Evolutionary conservation across 2,113 vertebrate species (phyloP), one percentile per base, ranked within the genome.

Genomic region (Rana temporaria): DNA sequence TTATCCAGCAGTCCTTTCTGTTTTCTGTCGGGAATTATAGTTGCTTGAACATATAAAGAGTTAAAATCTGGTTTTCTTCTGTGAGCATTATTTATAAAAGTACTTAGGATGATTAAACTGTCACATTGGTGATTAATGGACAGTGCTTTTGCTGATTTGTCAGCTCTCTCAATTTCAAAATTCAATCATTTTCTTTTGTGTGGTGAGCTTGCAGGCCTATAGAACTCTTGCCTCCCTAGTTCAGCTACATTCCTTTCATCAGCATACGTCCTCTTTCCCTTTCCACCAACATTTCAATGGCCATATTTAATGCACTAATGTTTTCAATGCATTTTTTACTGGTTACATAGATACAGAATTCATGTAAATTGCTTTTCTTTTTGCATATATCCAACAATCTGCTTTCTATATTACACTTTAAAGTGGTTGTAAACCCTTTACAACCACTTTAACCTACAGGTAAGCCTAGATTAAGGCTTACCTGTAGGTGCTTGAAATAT

Each of bases 81-180:
- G 32, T 79, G n/a, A 88, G 85, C 64, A 86, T 84, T 86, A 85
- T 85, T 70, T 57, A 85, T 84, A 81, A 84, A 77, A 86, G 87
- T 87, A 86, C 71, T 86, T 88, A 79, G 0, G 0, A 91, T 91
- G 90, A 94, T 93, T 93, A 92, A 93, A 92, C 89, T 92, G 91
- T 90, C 92, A 93, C 85, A 65, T 79, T 68, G 68, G 67, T 91
- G 89, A 91, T 91, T 92, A 90, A 92, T 88, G 85, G 88, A 87
- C 82, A 86, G 86, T 84, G 79, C 85, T 90, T 90, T 85, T 84
- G 89, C 87, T 89, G 88, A 92, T 90, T 90, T 93, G 89, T 92
- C 89, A 93, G 89, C 86, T 89, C 86, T 88, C 86, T 75, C 6
- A 1, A 70, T 85, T 86, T 90, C 88, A 88, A 86, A 93, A 91